Evolutionary conservation across 2,888 invertebrate genomes (phyloP).

Genomic region (Tigriopus californicus): DNA sequence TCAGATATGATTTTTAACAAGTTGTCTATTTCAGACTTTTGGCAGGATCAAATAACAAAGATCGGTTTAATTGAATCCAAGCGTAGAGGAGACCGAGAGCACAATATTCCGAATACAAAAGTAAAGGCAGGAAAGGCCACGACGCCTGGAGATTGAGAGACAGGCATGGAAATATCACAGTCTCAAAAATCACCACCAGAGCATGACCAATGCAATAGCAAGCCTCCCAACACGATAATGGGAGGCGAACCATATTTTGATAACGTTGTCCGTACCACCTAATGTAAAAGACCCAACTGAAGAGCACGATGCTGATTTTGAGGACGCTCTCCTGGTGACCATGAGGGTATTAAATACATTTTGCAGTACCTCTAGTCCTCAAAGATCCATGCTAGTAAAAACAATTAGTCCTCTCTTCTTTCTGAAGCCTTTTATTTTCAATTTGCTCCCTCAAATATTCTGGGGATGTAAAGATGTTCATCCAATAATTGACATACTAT

Average conservation of each 20-base stretch:
- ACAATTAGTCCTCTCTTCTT: too few species aligned
- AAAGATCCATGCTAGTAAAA: too few species aligned
- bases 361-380: too few species aligned
- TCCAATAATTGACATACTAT: too few species aligned
- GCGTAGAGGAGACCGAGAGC: conserved; percentile 59
- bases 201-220: conserved; percentile 50
- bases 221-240: conserved; percentile 40
- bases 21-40: too few species aligned
- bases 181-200: conserved; percentile 55
- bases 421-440: too few species aligned
- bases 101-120: conserved; percentile 81
- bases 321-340: conserved; percentile 48
- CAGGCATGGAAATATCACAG: conserved; percentile 38
- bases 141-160: conserved; percentile 34
- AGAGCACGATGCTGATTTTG: conserved; percentile 46
- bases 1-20: too few species aligned
- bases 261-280: conserved; percentile 20
- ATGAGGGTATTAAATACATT: too few species aligned
- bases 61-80: conserved; percentile 27
- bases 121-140: conserved; percentile 72
- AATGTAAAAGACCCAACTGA: conserved; percentile 18
- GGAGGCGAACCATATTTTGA: conserved; percentile 27
- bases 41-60: not conserved
- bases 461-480: too few species aligned
- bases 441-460: too few species aligned